Evolutionary conservation across 2,113 vertebrate genomes (phyloP).

Genomic region (Austrofundulus limnaeus): DNA sequence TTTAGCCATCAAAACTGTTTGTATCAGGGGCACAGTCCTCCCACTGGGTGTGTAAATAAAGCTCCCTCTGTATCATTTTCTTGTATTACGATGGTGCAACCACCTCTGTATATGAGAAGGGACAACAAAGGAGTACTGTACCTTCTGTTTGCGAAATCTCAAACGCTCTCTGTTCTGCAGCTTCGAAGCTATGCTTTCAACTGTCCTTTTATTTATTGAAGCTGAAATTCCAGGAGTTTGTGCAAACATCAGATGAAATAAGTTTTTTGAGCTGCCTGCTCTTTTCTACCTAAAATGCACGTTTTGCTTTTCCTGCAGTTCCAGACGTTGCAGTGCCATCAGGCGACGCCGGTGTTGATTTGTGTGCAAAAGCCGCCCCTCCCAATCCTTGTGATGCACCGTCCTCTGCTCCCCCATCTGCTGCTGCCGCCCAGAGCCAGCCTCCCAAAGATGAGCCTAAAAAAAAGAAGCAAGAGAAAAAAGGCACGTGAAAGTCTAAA

Average conservation of each 20-base stretch:
- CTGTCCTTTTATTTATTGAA: background rate
- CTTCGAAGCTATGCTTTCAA: background rate
- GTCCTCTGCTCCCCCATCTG: constrained; percentile 50
- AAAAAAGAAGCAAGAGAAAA: constrained; percentile 90
- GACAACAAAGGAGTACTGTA: constrained; percentile 4
- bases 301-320: constrained; percentile 73
- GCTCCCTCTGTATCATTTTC: constrained; percentile 53
- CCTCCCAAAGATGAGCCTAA: constrained; percentile 80
- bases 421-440: constrained; percentile 47
- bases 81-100: constrained; percentile 42
- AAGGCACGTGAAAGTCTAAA: constrained; percentile 87
- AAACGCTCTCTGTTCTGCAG: background rate
- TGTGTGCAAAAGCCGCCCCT: constrained; percentile 56
- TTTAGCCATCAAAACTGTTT: constrained; percentile 71
- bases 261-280: background rate
- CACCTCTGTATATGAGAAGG: constrained; percentile 19
- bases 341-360: constrained; percentile 49
- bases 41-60: constrained; percentile 67
- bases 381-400: constrained; percentile 52
- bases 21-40: constrained; percentile 53
- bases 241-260: background rate
- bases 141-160: too few species aligned
- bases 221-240: background rate
- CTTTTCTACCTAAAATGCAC: background rate
- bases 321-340: constrained; percentile 79